Evolutionary conservation across 2,797 vertebrate species (phyloP).

Genomic region (Discoglossus pictus): DNA sequence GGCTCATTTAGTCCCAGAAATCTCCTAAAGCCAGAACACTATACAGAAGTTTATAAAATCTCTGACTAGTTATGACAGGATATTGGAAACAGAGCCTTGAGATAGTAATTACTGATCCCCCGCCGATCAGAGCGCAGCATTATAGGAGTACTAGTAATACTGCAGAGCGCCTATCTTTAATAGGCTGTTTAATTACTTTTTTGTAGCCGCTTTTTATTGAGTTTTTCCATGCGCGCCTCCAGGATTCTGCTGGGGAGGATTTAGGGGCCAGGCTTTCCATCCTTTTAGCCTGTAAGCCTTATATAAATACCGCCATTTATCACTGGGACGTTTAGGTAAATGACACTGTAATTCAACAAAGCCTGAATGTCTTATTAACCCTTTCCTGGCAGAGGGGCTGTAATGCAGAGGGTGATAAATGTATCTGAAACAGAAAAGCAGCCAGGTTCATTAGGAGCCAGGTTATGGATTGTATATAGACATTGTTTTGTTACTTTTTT

Average conservation of each 20-base stretch:
- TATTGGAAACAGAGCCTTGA: not conserved
- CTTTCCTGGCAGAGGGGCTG: too few species aligned
- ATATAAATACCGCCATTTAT: conserved; percentile 1
- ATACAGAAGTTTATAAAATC: not conserved
- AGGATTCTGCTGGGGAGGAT: not conserved
- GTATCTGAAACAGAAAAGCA: too few species aligned
- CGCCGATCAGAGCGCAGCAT: conserved; percentile 9
- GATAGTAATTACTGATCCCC: too few species aligned
- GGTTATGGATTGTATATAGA: too few species aligned
- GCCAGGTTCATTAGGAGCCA: too few species aligned
- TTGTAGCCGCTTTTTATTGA: conserved; percentile 1
- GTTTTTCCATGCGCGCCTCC: not conserved
- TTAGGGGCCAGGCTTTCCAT: too few species aligned
- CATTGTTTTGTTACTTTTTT: too few species aligned
- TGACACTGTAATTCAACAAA: conserved; percentile 5
- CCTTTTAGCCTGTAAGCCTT: not conserved
- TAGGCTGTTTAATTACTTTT: conserved; percentile 19
- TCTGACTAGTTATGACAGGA: not conserved
- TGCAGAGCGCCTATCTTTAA: not conserved
- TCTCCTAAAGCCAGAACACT: conserved; percentile 21
- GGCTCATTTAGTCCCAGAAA: conserved; percentile 6
- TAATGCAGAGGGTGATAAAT: too few species aligned
- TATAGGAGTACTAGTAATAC: not conserved
- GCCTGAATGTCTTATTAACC: too few species aligned
- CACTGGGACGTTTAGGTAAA: not conserved